These are phyloP conservation scores for Drosophila setifemur DNA, from an alignment of 1,140 invertebrate species.

Conservation along the genomic window DNA sequence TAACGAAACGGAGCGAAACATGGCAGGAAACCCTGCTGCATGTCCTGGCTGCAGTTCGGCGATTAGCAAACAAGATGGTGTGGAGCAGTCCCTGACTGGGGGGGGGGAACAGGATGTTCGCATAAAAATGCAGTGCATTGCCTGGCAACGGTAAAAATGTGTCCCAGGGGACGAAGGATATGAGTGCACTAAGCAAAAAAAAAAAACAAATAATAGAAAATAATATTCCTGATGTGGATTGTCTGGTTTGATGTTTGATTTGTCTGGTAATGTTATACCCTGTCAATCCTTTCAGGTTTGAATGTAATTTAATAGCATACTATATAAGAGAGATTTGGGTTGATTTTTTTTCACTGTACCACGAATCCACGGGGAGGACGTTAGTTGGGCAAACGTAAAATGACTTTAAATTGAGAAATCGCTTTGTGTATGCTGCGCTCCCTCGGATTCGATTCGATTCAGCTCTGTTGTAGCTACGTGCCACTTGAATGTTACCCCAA, in stretches of 20 bases:
- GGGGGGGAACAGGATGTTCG: not conserved
- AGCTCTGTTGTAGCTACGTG: slow-evolving; percentile 57
- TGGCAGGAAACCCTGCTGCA: not conserved
- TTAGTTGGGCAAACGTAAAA: slow-evolving; percentile 39
- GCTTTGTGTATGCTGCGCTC: slow-evolving; percentile 37
- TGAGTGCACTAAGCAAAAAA: not conserved
- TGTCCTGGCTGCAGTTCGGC: slow-evolving; percentile 38
- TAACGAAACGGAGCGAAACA: slow-evolving; percentile 28
- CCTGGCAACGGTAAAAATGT: slow-evolving; percentile 52
- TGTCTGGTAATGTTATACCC: too few species aligned
- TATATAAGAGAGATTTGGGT: too few species aligned
- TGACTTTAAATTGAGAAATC: slow-evolving; percentile 71
- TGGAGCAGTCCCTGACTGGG: slow-evolving; percentile 39
- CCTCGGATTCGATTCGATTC: slow-evolving; percentile 32
- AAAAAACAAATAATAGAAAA: not conserved
- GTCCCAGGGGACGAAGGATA: slow-evolving; percentile 13
- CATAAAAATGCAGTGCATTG: slow-evolving; percentile 66
- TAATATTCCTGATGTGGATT: too few species aligned
- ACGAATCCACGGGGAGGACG: not conserved
- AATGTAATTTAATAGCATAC: too few species aligned
- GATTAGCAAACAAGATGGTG: slow-evolving; percentile 68
- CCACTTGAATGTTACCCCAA: slow-evolving; percentile 42
- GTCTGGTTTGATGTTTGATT: too few species aligned
- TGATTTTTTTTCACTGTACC: too few species aligned
- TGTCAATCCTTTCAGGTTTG: too few species aligned